Base-by-base conservation (phyloP, 2,888 invertebrate genomes). In the Lacanobia wlatinum region DNA sequence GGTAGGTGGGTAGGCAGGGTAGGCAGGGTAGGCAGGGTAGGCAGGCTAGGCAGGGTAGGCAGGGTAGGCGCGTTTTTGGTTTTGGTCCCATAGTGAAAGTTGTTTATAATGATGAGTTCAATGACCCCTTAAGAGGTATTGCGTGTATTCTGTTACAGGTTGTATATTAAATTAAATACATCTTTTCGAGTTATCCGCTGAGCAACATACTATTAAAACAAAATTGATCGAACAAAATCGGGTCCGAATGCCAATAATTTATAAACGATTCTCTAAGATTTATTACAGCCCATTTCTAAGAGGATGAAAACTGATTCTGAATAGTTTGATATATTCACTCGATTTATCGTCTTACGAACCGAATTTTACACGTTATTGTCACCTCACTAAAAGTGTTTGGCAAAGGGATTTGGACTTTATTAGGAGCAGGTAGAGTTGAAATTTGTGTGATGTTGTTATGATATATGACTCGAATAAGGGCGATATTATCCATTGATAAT, bases 281-380 rank as follows among this genome's bases (percentile, higher is more conserved):
- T 90, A 91, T 91, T 72, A 85, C 83, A 59, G 73, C 74, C 85
- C 85, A 86, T 91, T 83, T 89, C 85, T 86, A 86, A 81, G 83
- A 78, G 80, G 87, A 80, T 82, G 85, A 88, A 88, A 89, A 91
- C 90, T 90, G 92, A 92, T 91, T 92, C 92, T 91, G 90, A 92
- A 92, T 92, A 91, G 92, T 92, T 91, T 88, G 90, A 91, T 90
- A 92, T 92, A 92, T 92, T 87, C 85, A 77, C 70, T 69, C 88
- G 85, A 92, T 92, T 92, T 92, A 92, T 90, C 90, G 88, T 87
- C 88, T 87, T 76, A 84, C 79, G 85, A 88, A 85, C 84, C 78
- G 85, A 87, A 85, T 89, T 87, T 89, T 84, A 86, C 84, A 82
- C 76, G 69, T 83, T 80, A 85, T 85, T 79, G 74, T 84, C 80